Percentiles rank a stretch among this genome's conserved stretches.
Conservation (phyloP, 2,113 vertebrate genomes). For the Chionomys nivalis region DNA sequence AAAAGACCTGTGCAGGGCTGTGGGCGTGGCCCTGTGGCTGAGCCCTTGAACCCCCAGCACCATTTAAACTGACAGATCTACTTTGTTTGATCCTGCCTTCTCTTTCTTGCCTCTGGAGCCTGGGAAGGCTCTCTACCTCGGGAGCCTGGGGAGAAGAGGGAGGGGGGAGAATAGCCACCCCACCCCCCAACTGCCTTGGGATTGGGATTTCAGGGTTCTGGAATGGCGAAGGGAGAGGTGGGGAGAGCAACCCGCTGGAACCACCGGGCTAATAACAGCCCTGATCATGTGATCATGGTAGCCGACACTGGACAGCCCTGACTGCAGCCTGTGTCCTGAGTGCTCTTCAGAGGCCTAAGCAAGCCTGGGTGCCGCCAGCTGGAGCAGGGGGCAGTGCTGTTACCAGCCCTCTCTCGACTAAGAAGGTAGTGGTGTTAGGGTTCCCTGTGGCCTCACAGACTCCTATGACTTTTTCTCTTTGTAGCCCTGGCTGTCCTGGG, state of each 20-base stretch:
- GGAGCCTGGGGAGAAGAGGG: neutral
- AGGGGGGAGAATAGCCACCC: neutral
- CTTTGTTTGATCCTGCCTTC: neutral
- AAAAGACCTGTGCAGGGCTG: neutral
- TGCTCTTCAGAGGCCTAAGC: too few species aligned
- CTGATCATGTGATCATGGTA: neutral
- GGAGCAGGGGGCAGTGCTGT: too few species aligned
- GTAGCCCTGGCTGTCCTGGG: neutral
- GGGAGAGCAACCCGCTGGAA: neutral
- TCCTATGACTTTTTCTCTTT: neutral
- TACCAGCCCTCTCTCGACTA: fast-evolving
- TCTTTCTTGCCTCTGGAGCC: neutral
- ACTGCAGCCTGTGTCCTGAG: neutral
- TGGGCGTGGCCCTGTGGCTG: neutral
- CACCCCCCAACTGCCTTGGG: neutral
- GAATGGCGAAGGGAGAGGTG: neutral
- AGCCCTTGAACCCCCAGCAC: neutral
- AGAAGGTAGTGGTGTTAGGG: neutral
- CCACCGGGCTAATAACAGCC: neutral
- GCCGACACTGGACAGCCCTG: neutral
- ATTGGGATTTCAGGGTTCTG: neutral
- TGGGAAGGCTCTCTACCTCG: neutral
- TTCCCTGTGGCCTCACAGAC: neutral
- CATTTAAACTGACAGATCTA: neutral
- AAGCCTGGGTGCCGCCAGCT: neutral